These are phyloP conservation scores for Dynastes grantii DNA, from an alignment of 2,888 invertebrate species.

Conservation along the genomic window DNA sequence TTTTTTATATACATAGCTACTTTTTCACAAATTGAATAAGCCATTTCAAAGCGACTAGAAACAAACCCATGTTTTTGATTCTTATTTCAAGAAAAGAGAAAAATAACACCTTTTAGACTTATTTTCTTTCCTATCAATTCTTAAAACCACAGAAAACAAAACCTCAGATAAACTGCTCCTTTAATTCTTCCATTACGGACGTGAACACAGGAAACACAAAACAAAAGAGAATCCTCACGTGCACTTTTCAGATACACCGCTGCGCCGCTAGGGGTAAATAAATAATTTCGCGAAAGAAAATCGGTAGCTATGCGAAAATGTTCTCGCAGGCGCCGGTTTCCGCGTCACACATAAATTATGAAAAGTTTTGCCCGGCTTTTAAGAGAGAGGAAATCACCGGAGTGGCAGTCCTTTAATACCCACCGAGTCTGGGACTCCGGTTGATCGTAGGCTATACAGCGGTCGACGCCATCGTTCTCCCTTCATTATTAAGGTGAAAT, in stretches of 20 bases:
- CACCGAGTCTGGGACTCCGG: conserved; percentile 3
- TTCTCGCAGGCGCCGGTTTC: conserved; percentile 34
- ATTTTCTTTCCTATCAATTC: no score
- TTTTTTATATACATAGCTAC: no score
- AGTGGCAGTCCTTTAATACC: conserved; percentile 32
- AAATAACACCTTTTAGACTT: no score
- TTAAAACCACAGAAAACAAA: no score
- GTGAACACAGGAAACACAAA: background rate
- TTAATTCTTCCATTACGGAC: background rate
- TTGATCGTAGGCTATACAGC: background rate
- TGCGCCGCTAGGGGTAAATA: conserved; percentile 6
- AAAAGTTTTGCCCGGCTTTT: conserved; percentile 33
- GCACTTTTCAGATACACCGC: conserved; percentile 17
- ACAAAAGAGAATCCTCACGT: conserved; percentile 1
- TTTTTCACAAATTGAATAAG: no score
- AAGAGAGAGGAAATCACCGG: conserved; percentile 21
- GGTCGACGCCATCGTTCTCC: no score
- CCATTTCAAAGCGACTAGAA: no score
- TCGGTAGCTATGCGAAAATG: conserved; percentile 6
- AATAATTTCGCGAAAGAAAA: conserved; percentile 24
- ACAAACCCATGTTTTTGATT: no score
- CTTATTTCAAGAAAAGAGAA: no score
- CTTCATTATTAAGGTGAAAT: no score
- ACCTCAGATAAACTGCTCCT: no score
- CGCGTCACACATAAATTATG: conserved; percentile 35